phyloP scores from a whole-genome alignment of 2,113 vertebrate species.

The Podocnemis expansa region DNA sequence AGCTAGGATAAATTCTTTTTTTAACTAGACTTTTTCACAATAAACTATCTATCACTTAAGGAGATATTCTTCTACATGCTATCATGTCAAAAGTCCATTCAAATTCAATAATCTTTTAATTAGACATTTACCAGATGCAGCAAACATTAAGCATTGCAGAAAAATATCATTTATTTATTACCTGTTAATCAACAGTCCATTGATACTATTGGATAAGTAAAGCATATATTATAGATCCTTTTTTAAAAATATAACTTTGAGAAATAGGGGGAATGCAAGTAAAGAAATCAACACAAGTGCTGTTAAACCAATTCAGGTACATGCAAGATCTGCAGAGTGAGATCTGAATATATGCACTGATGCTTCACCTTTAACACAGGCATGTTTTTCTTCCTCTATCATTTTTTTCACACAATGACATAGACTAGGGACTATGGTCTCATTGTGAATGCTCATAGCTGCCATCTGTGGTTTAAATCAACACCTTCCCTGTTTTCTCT shows the following conservation, averaged over 20 bases:
- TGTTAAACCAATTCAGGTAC: background rate
- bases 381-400: fast-evolving
- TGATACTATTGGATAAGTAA: slow-evolving; percentile 46
- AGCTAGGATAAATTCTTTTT: slow-evolving; percentile 25
- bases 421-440: background rate
- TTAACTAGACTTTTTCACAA: background rate
- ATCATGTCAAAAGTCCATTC: slow-evolving; percentile 49
- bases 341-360: background rate
- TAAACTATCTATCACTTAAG: slow-evolving; percentile 45
- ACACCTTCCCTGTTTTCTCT: background rate
- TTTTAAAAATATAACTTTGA: background rate
- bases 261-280: background rate
- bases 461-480: fast-evolving
- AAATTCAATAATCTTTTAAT: slow-evolving; percentile 63
- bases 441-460: too few relatives aligned
- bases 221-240: slow-evolving; percentile 20
- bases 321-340: background rate
- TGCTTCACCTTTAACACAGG: background rate
- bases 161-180: slow-evolving; percentile 67
- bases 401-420: fast-evolving
- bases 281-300: background rate
- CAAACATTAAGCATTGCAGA: slow-evolving; percentile 56
- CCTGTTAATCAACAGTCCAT: slow-evolving; percentile 63
- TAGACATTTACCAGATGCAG: slow-evolving; percentile 71
- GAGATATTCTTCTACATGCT: slow-evolving; percentile 32